Evolutionary conservation across 2,113 vertebrate species (phyloP).

Genomic region (Menura novaehollandiae): DNA sequence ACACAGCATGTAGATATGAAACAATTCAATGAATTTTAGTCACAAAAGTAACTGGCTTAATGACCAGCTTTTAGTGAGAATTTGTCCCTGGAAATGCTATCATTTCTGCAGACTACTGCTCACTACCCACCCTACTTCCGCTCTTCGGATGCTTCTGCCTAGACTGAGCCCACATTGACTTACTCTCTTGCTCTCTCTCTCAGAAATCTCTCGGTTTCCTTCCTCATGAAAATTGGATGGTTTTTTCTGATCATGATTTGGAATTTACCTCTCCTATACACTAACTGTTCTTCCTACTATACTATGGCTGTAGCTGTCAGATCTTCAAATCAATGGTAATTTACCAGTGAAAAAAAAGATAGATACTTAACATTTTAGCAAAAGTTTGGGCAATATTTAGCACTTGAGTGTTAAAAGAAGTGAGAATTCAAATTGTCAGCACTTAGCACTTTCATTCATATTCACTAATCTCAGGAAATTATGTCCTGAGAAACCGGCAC

Average conservation of each 20-base stretch:
- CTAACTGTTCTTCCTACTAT: slow-evolving; percentile 1
- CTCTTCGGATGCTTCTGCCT: not conserved
- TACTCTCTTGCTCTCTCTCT: not conserved
- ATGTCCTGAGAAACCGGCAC: slow-evolving; percentile 64
- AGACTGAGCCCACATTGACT: not conserved
- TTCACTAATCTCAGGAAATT: slow-evolving; percentile 70
- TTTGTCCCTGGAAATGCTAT: not conserved
- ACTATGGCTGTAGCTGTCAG: slow-evolving; percentile 48
- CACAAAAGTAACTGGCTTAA: not conserved
- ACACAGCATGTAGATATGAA: not conserved
- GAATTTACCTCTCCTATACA: slow-evolving; percentile 16
- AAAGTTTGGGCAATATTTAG: slow-evolving; percentile 73
- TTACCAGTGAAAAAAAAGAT: slow-evolving; percentile 54
- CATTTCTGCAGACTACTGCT: not conserved
- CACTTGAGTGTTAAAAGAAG: slow-evolving; percentile 69
- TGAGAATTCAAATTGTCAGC: slow-evolving; percentile 73
- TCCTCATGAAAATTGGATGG: not conserved
- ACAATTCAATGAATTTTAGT: not conserved
- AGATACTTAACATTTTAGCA: slow-evolving; percentile 68
- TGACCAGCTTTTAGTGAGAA: not conserved
- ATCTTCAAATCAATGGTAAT: slow-evolving; percentile 59
- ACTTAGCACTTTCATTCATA: slow-evolving; percentile 71
- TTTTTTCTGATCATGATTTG: not conserved
- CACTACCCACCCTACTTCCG: not conserved
- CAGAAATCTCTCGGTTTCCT: not conserved